Conservation (phyloP, 2,797 vertebrate species). For the Lates japonicus region DNA sequence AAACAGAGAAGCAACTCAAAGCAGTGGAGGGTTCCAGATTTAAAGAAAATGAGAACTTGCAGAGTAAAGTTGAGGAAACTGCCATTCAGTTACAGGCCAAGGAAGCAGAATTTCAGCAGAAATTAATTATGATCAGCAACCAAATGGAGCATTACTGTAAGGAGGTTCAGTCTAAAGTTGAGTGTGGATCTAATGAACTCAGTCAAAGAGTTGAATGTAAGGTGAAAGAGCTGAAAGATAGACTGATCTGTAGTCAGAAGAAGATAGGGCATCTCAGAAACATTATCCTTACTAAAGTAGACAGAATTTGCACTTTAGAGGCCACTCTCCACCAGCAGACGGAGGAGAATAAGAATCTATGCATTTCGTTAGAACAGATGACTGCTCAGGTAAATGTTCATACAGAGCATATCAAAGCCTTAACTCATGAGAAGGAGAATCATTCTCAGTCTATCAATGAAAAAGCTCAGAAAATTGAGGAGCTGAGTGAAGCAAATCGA, state of each 20-base stretch:
- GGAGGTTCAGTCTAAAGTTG: slow-evolving; percentile 84
- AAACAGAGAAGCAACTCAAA: slow-evolving; percentile 84
- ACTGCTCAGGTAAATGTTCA: slow-evolving; percentile 89
- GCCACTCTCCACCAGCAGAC: slow-evolving; percentile 83
- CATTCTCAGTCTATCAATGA: slow-evolving; percentile 88
- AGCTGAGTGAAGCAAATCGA: slow-evolving; percentile 89
- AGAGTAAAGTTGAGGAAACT: slow-evolving; percentile 86
- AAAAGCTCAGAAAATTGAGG: slow-evolving; percentile 89
- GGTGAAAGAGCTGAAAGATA: slow-evolving; percentile 79
- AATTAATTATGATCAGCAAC: slow-evolving; percentile 75
- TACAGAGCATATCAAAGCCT: slow-evolving; percentile 85
- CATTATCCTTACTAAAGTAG: slow-evolving; percentile 79
- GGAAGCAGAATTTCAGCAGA: slow-evolving; percentile 84
- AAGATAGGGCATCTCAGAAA: slow-evolving; percentile 84
- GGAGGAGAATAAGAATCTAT: slow-evolving; percentile 86
- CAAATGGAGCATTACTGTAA: slow-evolving; percentile 85
- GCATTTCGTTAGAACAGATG: slow-evolving; percentile 87
- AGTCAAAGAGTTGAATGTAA: slow-evolving; percentile 83
- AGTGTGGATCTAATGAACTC: slow-evolving; percentile 85
- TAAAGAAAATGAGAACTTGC: slow-evolving; percentile 85
- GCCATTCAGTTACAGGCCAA: slow-evolving; percentile 80
- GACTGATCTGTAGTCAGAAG: slow-evolving; percentile 84
- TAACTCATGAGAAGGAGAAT: slow-evolving; percentile 89
- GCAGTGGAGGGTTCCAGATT: slow-evolving; percentile 78
- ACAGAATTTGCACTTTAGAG: slow-evolving; percentile 89